Evolutionary conservation across 35 echinoderm and acorn worm genomes (phyloP), one percentile per base, ranked within the genome.

Genomic region (Ptychodera flava): DNA sequence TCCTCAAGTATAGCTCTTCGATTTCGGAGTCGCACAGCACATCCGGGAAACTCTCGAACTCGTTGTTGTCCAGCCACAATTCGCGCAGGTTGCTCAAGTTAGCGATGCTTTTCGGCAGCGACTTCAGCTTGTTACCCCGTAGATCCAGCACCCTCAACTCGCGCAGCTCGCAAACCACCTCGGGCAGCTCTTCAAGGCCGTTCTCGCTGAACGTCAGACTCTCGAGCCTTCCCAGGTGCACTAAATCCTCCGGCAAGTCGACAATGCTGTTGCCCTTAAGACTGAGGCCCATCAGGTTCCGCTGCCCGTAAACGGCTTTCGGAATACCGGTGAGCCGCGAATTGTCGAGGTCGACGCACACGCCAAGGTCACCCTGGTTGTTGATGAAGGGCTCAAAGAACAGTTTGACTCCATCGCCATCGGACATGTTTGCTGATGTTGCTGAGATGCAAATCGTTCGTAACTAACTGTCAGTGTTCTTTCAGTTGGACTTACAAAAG

Each of bases 81-180:
- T 92, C 85, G 33, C 89, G 83, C 15, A 95, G 85, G 27, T 85
- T 88, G 1, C 33, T 75, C 36, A 95, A 85, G 80, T 92, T 86
- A 76, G 64, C 89, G 32, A 92, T 92, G 34, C 80, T 83, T 15
- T 79, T 33, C 0, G 93, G 90, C 1, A 95, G 84, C 0, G 64
- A 78, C 31, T 37, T 75, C 6, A 95, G 83, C 16, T 87, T 95
- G 33, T 95, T 95, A 15, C 78, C 64, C 15, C 76, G 76, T 45
- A 95, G 35, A 31, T 95, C 91, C 14, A 95, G 87, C 1, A 91
- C 85, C 28, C 88, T 87, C 27, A 95, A 87, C 78, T 88, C 88
- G 31, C 76, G 83, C 33, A 95, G 36, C 31, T 91, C 84, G 22
- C 90, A 81, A 1, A 95, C 76, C 15, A 89, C 86, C 33, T 77